phyloP scores from a whole-genome alignment of 2,888 invertebrate genomes.

The Drosophila anomelani region DNA sequence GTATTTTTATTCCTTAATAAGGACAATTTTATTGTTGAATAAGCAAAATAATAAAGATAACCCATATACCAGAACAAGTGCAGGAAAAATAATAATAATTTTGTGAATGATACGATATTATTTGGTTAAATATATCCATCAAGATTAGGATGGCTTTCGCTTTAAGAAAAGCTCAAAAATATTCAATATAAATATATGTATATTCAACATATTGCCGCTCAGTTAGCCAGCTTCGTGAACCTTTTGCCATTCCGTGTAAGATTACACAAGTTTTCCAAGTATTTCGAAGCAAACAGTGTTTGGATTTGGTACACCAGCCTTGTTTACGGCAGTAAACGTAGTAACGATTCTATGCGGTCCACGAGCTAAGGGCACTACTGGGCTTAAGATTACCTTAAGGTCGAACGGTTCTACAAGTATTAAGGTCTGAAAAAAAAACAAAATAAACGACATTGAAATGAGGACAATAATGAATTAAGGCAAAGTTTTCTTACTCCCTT shows the following conservation, averaged over 20 bases:
- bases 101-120: not conserved
- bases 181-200: not conserved
- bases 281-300: not conserved
- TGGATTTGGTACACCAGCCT: not conserved
- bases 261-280: not conserved
- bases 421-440: not conserved
- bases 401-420: not conserved
- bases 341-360: not conserved
- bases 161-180: not conserved
- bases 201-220: no score
- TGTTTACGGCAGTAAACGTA: not conserved
- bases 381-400: not conserved
- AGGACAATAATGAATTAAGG: no score
- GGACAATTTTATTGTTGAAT: not conserved
- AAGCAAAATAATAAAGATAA: not conserved
- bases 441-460: no score
- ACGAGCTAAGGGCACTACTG: not conserved
- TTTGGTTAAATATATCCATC: not conserved
- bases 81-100: not conserved
- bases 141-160: not conserved
- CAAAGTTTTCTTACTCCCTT: not conserved
- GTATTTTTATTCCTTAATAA: no score
- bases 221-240: not conserved
- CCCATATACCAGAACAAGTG: conserved; percentile 1
- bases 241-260: not conserved